Base-by-base conservation (phyloP, 37 sponge, comb jelly and placozoan species). In the Hexactinellida sp. region DNA sequence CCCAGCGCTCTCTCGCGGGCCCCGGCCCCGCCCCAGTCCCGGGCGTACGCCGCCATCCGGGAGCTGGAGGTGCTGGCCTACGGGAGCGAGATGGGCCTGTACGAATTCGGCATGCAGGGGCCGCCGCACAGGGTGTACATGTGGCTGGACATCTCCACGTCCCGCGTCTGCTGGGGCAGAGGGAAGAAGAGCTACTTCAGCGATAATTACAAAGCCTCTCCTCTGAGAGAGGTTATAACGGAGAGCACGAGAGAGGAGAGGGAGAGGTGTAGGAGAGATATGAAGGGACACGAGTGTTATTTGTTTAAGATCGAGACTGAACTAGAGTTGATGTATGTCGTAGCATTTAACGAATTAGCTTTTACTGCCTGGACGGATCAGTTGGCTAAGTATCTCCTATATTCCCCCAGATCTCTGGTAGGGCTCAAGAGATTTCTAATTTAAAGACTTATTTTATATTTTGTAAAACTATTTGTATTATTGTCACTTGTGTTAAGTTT, bases 341-440 rank as follows among this genome's bases (percentile, higher is more conserved):
- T 63, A 63, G 76, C 76, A 23, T 63, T 63, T 63, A 63, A 63
- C 34, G 76, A 63, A n/a, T n/a, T 63, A 10, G 21, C 76, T 63
- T 63, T 25, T n/a, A 21, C 76, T 21, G 76, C 76, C 3, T 63
- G 76, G 76, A 63, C 76, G 3, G 76, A 63, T 23, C 76, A 63
- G 76, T 63, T 63, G 13, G 76, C 76, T n/a, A 63, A 63, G 34
- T 63, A 63, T 63, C 76, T 63, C 28, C 76, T 63, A 7, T 63
- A 63, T n/a, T 63, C 76, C 3, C 76, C 76, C 25, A 63, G 76
- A 63, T 63, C 76, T 25, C 76, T 63, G 3, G 76, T 63, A 32
- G 76, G 76, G 3, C 34, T 63, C 19, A 63, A 63, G 34, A 63
- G 76, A 63, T 63, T 63, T n/a, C 76, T 63, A 21, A 63, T 63